phyloP scores from a whole-genome alignment of 2,888 invertebrate genomes.

The Helobdella robusta region DNA sequence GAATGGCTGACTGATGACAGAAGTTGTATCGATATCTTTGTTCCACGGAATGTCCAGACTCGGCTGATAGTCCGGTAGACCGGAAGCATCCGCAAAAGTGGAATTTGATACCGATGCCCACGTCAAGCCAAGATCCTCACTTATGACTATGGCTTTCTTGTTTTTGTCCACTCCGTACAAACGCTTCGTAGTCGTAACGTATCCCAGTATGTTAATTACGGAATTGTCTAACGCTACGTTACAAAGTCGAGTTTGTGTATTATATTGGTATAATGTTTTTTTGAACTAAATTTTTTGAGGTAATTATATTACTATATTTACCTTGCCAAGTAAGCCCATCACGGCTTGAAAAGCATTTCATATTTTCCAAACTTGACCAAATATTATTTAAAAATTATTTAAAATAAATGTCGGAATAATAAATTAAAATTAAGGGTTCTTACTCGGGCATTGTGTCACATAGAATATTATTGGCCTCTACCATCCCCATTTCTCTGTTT shows the following conservation, averaged over 20 bases:
- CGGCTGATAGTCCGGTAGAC: background rate
- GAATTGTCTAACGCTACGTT: slow-evolving; percentile 36
- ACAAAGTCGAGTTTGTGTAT: too few relatives aligned
- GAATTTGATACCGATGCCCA: slow-evolving; percentile 34
- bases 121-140: slow-evolving; percentile 37
- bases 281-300: too few relatives aligned
- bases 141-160: slow-evolving; percentile 35
- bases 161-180: slow-evolving; percentile 39
- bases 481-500: background rate
- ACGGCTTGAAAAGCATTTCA: slow-evolving; percentile 20
- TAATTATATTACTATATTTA: too few relatives aligned
- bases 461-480: background rate
- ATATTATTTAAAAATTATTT: background rate
- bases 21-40: slow-evolving; percentile 13
- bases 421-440: background rate
- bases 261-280: too few relatives aligned
- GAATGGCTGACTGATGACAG: slow-evolving; percentile 14
- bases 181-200: slow-evolving; percentile 31
- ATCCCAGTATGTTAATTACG: slow-evolving; percentile 37
- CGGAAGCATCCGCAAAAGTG: background rate
- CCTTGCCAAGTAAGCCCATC: slow-evolving; percentile 24
- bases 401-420: background rate
- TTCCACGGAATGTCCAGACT: slow-evolving; percentile 19
- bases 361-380: background rate
- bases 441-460: slow-evolving; percentile 20